Percentiles rank a stretch among this genome's conserved stretches.
Evolutionary conservation across 2,888 invertebrate species (phyloP).

Genomic region (Tinea semifulvella): DNA sequence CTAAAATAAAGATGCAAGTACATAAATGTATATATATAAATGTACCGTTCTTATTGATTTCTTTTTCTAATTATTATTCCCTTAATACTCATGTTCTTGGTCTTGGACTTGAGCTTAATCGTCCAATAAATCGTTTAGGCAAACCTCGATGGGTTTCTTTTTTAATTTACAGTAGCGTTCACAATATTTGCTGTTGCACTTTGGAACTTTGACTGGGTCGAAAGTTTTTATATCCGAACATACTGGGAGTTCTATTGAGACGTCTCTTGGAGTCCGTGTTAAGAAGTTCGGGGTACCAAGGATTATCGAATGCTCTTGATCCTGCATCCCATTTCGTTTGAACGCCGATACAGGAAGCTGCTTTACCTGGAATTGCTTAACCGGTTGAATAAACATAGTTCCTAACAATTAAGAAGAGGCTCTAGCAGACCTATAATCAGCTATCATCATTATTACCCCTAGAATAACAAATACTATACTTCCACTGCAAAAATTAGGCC

Average conservation of each 20-base stretch:
- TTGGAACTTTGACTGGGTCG: constrained; percentile 44
- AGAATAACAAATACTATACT: too few relatives aligned
- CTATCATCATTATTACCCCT: too few relatives aligned
- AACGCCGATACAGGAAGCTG: constrained; percentile 49
- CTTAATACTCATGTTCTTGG: neutral
- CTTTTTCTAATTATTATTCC: neutral
- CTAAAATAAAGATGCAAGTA: too few relatives aligned
- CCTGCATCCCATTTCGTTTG: constrained; percentile 60
- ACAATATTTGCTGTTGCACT: constrained; percentile 23
- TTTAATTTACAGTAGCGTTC: constrained; percentile 26
- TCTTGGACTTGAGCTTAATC: neutral
- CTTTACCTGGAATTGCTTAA: constrained; percentile 52
- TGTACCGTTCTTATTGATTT: neutral
- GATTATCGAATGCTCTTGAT: constrained; percentile 48
- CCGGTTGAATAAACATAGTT: too few relatives aligned
- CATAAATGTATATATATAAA: too few relatives aligned
- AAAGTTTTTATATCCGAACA: constrained; percentile 31
- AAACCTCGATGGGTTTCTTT: constrained; percentile 43
- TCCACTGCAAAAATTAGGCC: too few relatives aligned
- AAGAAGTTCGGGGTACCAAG: constrained; percentile 50
- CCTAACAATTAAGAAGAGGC: too few relatives aligned
- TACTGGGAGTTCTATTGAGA: constrained; percentile 39
- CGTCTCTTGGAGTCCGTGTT: constrained; percentile 40
- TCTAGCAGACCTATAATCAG: too few relatives aligned
- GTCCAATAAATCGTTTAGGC: constrained; percentile 41